Conservation (phyloP, 2,113 vertebrate genomes). For the Emydocephalus ijimae region DNA sequence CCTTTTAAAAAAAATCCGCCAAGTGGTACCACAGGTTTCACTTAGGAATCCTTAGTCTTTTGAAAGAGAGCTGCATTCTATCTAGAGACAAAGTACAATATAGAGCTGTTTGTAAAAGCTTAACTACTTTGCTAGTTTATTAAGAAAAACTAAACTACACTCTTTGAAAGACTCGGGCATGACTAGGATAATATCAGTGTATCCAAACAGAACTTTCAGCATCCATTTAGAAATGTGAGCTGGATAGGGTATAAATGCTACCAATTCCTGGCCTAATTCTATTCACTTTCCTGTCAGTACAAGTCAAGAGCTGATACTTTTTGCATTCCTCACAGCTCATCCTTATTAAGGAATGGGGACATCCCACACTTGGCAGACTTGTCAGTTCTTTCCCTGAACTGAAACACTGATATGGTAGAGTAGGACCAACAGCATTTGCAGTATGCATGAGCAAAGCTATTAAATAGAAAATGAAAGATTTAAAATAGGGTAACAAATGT, state of each 20-base stretch:
- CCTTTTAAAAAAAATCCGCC: neutral
- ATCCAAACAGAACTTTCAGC: neutral
- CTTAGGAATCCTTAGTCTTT: neutral
- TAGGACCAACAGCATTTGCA: neutral
- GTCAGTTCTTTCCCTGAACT: neutral
- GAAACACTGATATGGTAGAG: neutral
- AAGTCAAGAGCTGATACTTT: neutral
- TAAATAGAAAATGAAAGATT: constrained; percentile 20
- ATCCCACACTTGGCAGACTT: neutral
- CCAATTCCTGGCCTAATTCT: neutral
- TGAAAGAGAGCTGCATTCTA: neutral
- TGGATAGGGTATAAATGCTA: neutral
- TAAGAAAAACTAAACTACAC: constrained; percentile 3
- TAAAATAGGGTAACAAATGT: constrained; percentile 17
- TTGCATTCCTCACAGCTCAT: neutral
- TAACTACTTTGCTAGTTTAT: neutral
- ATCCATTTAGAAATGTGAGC: neutral
- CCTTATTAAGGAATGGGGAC: neutral
- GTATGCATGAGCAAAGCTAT: neutral
- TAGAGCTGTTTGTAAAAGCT: neutral
- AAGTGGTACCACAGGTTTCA: neutral
- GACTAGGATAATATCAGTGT: neutral
- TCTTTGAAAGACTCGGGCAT: neutral
- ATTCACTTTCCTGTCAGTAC: constrained; percentile 1
- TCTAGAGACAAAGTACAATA: neutral